phyloP scores from a whole-genome alignment of 2,888 invertebrate genomes.

The Acrocyrtus sp. region DNA sequence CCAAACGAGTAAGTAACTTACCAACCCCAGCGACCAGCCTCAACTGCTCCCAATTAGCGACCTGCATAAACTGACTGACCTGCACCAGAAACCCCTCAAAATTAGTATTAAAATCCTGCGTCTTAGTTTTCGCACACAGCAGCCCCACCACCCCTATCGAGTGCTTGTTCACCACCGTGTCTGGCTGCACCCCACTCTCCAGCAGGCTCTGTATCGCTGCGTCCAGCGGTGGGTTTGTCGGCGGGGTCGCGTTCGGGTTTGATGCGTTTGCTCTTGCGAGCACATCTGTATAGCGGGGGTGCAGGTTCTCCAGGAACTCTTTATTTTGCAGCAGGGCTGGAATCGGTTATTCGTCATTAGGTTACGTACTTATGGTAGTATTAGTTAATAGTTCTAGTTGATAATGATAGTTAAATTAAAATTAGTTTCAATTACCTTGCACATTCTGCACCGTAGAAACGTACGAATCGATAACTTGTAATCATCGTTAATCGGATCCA shows the following conservation, averaged over 20 bases:
- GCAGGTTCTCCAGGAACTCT: conserved; percentile 16
- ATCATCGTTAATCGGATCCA: conserved; percentile 14
- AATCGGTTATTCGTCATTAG: background rate
- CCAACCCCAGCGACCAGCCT: conserved; percentile 31
- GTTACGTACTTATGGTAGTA: too few species aligned
- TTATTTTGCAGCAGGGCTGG: conserved; percentile 11
- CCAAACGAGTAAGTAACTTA: conserved; percentile 15
- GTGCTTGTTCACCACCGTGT: background rate
- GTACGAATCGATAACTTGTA: conserved; percentile 14
- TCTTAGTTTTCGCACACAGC: conserved; percentile 56
- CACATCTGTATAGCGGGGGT: conserved; percentile 18
- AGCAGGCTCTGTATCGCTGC: conserved; percentile 15
- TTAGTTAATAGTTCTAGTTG: background rate
- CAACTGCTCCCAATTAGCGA: conserved; percentile 36
- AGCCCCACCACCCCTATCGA: conserved; percentile 48
- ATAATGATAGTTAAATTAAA: background rate
- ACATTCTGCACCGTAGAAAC: conserved; percentile 1
- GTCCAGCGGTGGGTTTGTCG: conserved; percentile 6
- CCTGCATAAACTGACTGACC: conserved; percentile 37
- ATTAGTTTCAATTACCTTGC: background rate
- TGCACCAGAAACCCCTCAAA: conserved; percentile 53
- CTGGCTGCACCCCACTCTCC: background rate
- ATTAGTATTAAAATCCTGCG: conserved; percentile 47
- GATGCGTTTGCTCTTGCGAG: conserved; percentile 11
- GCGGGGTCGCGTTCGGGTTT: conserved; percentile 1